Conservation (phyloP, 2,113 vertebrate species). For the Callopanchax toddi region DNA sequence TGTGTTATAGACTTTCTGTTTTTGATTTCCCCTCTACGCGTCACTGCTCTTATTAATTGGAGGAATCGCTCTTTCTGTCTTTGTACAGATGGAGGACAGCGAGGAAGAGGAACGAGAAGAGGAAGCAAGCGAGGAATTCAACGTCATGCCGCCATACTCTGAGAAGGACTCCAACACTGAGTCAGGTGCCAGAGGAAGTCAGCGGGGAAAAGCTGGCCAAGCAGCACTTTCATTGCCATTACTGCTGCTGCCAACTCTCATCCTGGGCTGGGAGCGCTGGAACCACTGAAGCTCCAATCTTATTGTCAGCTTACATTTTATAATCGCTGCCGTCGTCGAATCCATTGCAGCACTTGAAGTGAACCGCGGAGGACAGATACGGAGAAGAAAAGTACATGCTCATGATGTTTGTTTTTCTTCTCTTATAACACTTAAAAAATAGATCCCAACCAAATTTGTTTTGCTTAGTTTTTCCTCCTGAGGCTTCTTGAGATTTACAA, state of each 20-base stretch:
- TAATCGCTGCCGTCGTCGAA: slow-evolving; percentile 43
- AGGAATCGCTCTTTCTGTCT: slow-evolving; percentile 41
- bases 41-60: slow-evolving; percentile 46
- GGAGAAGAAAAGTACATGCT: slow-evolving; percentile 44
- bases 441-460: slow-evolving; percentile 17
- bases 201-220: slow-evolving; percentile 47
- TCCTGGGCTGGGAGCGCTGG: slow-evolving; percentile 61
- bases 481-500: slow-evolving; percentile 41
- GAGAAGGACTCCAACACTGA: slow-evolving; percentile 72
- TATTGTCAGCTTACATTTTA: slow-evolving; percentile 25
- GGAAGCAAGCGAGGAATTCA: slow-evolving; percentile 63
- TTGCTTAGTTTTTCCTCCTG: slow-evolving; percentile 18
- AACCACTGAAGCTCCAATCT: slow-evolving; percentile 46
- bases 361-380: slow-evolving; percentile 29
- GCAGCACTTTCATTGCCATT: slow-evolving; percentile 45
- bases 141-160: slow-evolving; percentile 72
- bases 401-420: slow-evolving; percentile 5
- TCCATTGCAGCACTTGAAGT: slow-evolving; percentile 38
- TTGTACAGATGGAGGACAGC: slow-evolving; percentile 70
- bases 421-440: slow-evolving; percentile 2
- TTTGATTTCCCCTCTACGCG: slow-evolving; percentile 29
- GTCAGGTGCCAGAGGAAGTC: slow-evolving; percentile 62
- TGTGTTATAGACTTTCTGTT: slow-evolving; percentile 27
- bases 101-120: slow-evolving; percentile 64
- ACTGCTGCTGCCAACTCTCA: slow-evolving; percentile 55